A percentile compares a stretch with the other conserved stretches of the same genome.
These are phyloP conservation scores for Nysson spinosus DNA, from an alignment of 2,888 invertebrate genomes.

Conservation along the genomic window DNA sequence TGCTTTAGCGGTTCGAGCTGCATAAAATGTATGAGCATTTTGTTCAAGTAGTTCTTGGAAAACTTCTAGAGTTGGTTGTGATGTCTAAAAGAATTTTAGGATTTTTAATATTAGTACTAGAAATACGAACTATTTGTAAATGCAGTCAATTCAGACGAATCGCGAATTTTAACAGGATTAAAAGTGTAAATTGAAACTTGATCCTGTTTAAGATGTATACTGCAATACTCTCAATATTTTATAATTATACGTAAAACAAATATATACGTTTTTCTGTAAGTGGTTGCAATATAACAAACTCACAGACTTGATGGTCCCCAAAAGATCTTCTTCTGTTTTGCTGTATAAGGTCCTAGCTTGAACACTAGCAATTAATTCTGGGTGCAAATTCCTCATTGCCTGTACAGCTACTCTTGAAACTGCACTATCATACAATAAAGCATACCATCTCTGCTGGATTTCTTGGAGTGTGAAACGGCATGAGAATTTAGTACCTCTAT, in stretches of 20 bases:
- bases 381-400: constrained; percentile 95
- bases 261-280: neutral
- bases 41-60: constrained; percentile 92
- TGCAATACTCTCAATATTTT: too few species aligned
- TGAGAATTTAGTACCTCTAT: constrained; percentile 96
- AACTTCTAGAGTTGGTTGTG: constrained; percentile 85
- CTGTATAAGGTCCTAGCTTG: constrained; percentile 94
- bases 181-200: neutral
- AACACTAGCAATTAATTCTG: constrained; percentile 91
- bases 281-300: constrained; percentile 63
- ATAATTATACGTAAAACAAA: neutral
- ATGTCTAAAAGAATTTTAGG: too few species aligned
- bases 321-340: constrained; percentile 90
- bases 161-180: neutral
- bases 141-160: too few species aligned
- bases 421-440: constrained; percentile 95
- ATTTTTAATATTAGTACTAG: too few species aligned
- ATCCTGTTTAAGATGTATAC: too few species aligned
- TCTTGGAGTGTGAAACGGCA: constrained; percentile 96
- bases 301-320: constrained; percentile 89
- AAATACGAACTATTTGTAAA: too few species aligned
- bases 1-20: constrained; percentile 90
- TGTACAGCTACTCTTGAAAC: constrained; percentile 94
- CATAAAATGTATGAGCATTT: constrained; percentile 91
- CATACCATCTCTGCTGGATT: constrained; percentile 97